Evolutionary conservation across 2,888 invertebrate species (phyloP), one percentile per base, ranked within the genome.

Genomic region (Rhaphigaster nebulosa): DNA sequence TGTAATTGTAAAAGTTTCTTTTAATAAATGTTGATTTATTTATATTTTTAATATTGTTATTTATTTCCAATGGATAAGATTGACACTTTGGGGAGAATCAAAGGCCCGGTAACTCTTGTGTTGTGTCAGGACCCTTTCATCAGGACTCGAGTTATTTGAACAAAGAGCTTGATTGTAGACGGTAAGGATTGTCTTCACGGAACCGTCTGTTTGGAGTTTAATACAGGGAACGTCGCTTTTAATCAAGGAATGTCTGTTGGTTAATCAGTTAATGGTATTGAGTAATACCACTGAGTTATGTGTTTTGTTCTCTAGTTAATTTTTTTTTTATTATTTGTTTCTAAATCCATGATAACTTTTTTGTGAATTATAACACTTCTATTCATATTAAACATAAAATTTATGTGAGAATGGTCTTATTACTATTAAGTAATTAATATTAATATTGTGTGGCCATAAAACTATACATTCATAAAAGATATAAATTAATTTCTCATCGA

Each of bases 131-230:
- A 20, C 38, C 38, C 70, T 76, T 70, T 76, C 38, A 76, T 76
- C 38, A 38, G 20, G 5, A 38, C 18, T 18, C 38, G 23, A 20
- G 34, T 76, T 76, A 76, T 76, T 76, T 76, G 34, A 8, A 76
- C 70, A 76, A 76, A 76, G 70, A 20, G 38, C 70, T 76, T 76
- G 70, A 76, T 76, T 76, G 70, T n/a, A 76, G 38, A 18, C 34
- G 34, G 34, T 38, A 23, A 38, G 38, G 70, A 76, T 76, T 76
- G 70, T 76, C 70, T 70, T 56, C 26, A 26, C 15, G 34, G 70
- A 20, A 38, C 34, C 20, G 8, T 29, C 70, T 38, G 20, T 76
- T 23, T 34, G 38, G 20, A 38, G 18, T 20, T 76, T 8, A 20
- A 38, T 38, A 38, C 34, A 38, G 38, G 8, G 20, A 38, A 38